Base-by-base conservation (phyloP, 2,797 vertebrate species). In the Bradypodion pumilum region DNA sequence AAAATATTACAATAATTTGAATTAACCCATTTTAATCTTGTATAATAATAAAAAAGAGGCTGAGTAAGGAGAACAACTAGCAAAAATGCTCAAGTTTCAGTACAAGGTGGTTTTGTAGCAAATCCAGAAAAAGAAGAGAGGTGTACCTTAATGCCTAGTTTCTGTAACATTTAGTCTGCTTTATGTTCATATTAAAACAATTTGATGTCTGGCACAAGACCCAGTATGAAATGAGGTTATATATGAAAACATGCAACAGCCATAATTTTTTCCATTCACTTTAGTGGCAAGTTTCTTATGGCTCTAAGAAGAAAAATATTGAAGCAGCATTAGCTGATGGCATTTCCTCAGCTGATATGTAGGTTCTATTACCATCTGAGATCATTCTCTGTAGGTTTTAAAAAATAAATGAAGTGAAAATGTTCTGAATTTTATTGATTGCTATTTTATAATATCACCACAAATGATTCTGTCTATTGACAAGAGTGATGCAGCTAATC, bases 201-300 rank as follows among this genome's bases (percentile, higher is more conserved):
- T 80, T 75, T 21, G 4, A 62, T 60, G 21, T 35, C 59, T 85
- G 77, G 35, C 35, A 59, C 75, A 27, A 80, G n/a, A 78, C 37
- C n/a, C 44, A 74, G 74, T 9, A 66, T 69, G 69, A 75, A 85
- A 74, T 52, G 62, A 23, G 69, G 37, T 49, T 68, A 27, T 6
- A 0, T 84, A 66, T 27, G 52, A 7, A 46, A 16, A n/a, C 7
- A 76, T 19, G 56, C 83, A 77, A 87, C 84, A 85, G 72, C 70
- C 25, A 32, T 72, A 73, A 42, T 21, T 86, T 87, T 82, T 35
- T 5, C 74, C 85, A 49, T 29, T 78, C 13, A 29, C 49, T 7
- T 10, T 63, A 29, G 7, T 46, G n/a, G n/a, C 65, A 80, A 85
- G 80, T 72, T 49, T 42, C 83, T 37, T 89, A 12, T 70, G 80